Evolutionary conservation across 1,140 invertebrate genomes (phyloP).

Genomic region (Cyrtorhinus lividipennis): DNA sequence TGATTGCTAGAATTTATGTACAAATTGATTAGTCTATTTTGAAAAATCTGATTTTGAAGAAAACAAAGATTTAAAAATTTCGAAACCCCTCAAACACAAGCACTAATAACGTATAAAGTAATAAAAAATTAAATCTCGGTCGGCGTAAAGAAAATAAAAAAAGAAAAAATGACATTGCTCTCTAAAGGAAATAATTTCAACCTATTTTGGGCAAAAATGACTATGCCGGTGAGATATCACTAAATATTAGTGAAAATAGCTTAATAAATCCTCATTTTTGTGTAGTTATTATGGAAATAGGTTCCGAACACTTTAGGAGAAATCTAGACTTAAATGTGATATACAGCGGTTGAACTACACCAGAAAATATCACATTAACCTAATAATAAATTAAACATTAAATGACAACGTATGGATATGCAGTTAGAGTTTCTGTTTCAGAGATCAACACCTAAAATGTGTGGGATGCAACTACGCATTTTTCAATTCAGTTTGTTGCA

Average conservation of each 20-base stretch:
- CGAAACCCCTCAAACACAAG: neutral
- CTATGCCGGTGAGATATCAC: too few relatives aligned
- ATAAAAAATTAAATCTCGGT: neutral
- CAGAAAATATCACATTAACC: conserved; percentile 1
- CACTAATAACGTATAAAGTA: neutral
- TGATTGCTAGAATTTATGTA: conserved; percentile 6
- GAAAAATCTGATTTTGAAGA: too few relatives aligned
- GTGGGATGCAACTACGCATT: too few relatives aligned
- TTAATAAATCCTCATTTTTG: neutral
- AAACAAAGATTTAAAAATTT: neutral
- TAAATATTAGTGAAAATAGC: too few relatives aligned
- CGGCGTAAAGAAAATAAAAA: neutral
- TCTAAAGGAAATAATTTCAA: too few relatives aligned
- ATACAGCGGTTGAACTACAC: conserved; percentile 5
- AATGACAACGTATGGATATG: too few relatives aligned
- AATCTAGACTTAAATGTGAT: conserved; percentile 17
- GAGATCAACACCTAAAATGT: too few relatives aligned
- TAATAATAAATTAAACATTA: conserved; percentile 1
- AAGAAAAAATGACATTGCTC: too few relatives aligned
- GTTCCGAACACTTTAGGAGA: conserved; percentile 15
- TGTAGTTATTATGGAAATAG: conserved; percentile 11
- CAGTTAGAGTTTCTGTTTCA: too few relatives aligned
- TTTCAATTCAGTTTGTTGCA: too few relatives aligned
- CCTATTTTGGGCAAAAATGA: too few relatives aligned
- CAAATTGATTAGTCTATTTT: conserved; percentile 1